These are phyloP conservation scores for Xiphorhynchus erythropygius DNA, from an alignment of 2,797 vertebrate species.

Conservation along the genomic window DNA sequence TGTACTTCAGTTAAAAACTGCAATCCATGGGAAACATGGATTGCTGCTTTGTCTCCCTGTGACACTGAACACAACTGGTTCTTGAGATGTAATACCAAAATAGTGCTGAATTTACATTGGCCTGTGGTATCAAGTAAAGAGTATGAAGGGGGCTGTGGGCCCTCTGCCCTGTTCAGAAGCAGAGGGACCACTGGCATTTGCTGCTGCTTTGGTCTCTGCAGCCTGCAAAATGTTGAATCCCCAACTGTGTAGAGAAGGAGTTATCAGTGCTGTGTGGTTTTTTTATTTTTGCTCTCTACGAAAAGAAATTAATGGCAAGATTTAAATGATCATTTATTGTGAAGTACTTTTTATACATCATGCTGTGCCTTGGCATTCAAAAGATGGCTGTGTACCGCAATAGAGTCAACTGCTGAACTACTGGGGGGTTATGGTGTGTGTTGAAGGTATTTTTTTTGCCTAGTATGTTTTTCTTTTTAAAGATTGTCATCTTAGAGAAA, in stretches of 20 bases:
- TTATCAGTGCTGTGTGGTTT: neutral
- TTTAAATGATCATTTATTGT: neutral
- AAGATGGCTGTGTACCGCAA: neutral
- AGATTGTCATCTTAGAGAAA: neutral
- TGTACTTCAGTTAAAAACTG: neutral
- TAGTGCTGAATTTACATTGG: neutral
- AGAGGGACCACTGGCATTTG: neutral
- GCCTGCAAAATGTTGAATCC: neutral
- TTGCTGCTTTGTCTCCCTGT: neutral
- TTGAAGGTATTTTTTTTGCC: neutral
- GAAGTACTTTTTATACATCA: neutral
- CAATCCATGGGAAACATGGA: neutral
- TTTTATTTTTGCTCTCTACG: neutral
- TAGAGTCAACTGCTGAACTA: neutral
- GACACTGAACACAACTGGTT: neutral
- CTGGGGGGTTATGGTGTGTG: neutral
- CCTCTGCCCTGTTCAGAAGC: neutral
- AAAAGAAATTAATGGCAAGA: neutral
- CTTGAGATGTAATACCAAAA: neutral
- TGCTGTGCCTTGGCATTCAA: neutral
- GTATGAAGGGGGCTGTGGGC: neutral
- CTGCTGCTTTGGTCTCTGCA: neutral
- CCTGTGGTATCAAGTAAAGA: no score
- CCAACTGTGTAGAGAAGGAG: neutral
- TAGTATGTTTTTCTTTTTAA: neutral